Conservation (phyloP, 2,113 vertebrate genomes). For the Rutilus rutilus region DNA sequence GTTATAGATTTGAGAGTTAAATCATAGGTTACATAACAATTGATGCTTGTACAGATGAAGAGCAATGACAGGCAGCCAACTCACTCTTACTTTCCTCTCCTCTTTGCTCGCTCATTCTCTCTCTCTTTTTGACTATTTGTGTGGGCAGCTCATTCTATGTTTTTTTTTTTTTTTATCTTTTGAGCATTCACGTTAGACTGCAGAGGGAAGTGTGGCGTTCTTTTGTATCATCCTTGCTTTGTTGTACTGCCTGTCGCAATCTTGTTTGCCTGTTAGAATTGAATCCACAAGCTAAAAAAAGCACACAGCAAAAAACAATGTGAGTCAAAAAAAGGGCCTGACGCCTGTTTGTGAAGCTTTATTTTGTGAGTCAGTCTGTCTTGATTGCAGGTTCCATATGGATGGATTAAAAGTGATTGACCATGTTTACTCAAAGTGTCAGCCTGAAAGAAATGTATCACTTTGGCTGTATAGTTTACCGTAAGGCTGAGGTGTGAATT, state of each 20-base stretch:
- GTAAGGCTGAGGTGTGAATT: not conserved
- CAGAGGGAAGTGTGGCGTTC: constrained; percentile 32
- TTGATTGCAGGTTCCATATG: constrained; percentile 4
- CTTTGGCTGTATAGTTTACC: not conserved
- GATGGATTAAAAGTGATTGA: constrained; percentile 39
- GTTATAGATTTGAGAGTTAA: constrained; percentile 44
- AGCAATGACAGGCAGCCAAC: constrained; percentile 50
- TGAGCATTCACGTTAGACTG: constrained; percentile 32
- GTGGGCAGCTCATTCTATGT: constrained; percentile 43
- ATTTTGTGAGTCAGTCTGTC: not conserved
- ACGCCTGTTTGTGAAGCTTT: not conserved
- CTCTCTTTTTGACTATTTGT: constrained; percentile 38
- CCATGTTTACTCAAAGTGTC: not conserved
- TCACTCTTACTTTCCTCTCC: constrained; percentile 36
- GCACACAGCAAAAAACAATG: constrained; percentile 6
- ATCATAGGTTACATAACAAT: constrained; percentile 52
- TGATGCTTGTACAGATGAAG: constrained; percentile 48
- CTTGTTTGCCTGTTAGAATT: constrained; percentile 25
- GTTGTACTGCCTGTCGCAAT: constrained; percentile 27
- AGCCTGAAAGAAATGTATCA: not conserved
- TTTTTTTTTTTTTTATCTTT: constrained; percentile 18
- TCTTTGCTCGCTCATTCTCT: constrained; percentile 8
- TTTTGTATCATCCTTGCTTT: constrained; percentile 19
- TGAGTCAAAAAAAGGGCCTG: not conserved
- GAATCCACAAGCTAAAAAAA: constrained; percentile 31